Conservation (phyloP, 2,888 invertebrate species). For the Monopis laevigella region DNA sequence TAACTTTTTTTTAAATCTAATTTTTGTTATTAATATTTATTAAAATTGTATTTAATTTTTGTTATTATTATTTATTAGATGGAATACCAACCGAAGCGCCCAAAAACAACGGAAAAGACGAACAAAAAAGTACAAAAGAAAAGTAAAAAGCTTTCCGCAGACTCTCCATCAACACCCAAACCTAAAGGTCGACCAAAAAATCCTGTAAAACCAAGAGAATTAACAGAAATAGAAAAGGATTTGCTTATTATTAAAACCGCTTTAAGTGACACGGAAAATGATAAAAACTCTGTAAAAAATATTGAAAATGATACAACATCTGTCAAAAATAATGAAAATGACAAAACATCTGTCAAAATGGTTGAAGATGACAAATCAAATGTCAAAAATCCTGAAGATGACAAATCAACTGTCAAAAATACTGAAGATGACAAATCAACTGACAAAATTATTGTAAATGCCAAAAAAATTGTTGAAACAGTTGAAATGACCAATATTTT, state of each 20-base stretch:
- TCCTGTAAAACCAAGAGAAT: slow-evolving; percentile 34
- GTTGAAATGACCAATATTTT: too few species aligned
- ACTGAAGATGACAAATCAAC: too few species aligned
- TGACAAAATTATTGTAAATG: too few species aligned
- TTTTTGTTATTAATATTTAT: too few species aligned
- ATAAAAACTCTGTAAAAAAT: slow-evolving; percentile 40
- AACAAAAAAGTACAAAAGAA: slow-evolving; percentile 42
- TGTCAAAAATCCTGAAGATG: slow-evolving; percentile 24
- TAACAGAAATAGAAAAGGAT: slow-evolving; percentile 55
- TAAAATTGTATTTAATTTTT: too few species aligned
- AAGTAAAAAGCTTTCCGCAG: slow-evolving; percentile 37
- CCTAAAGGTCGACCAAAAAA: slow-evolving; percentile 30
- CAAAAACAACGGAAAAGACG: slow-evolving; percentile 35
- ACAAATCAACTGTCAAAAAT: too few species aligned
- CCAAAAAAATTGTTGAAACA: too few species aligned
- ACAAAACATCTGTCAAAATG: slow-evolving; percentile 23
- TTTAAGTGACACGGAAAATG: slow-evolving; percentile 38
- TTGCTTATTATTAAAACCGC: slow-evolving; percentile 50
- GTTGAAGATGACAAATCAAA: slow-evolving; percentile 27
- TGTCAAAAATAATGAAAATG: neutral
- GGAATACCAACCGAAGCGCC: slow-evolving; percentile 42
- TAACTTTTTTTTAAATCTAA: too few species aligned
- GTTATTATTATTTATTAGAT: neutral
- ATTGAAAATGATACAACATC: neutral
- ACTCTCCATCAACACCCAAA: slow-evolving; percentile 33